Evolutionary conservation across 2,113 vertebrate genomes (phyloP).

Genomic region (Daphoenositta chrysoptera): DNA sequence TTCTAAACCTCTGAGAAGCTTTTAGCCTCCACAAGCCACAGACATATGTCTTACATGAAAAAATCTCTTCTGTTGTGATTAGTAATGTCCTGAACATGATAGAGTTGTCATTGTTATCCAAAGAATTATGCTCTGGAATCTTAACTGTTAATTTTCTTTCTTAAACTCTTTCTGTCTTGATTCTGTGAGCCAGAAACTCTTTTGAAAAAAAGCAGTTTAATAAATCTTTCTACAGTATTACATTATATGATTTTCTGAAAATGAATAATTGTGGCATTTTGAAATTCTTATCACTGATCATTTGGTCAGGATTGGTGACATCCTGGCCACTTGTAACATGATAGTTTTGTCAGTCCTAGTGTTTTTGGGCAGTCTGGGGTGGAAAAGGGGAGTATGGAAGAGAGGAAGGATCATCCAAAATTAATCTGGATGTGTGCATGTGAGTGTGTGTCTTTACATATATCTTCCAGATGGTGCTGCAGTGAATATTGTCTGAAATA

Average conservation of each 20-base stretch:
- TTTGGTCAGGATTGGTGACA: neutral
- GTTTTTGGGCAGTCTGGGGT: neutral
- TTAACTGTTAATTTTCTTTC: neutral
- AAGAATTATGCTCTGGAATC: neutral
- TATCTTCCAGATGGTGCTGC: neutral
- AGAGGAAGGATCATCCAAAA: neutral
- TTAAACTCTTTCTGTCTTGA: neutral
- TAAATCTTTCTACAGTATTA: neutral
- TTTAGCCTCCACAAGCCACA: neutral
- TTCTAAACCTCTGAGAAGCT: neutral
- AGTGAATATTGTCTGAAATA: neutral
- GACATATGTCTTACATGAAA: neutral
- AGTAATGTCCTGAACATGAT: neutral
- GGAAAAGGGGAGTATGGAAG: neutral
- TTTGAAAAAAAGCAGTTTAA: neutral
- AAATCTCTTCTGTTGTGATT: neutral
- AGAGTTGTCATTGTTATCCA: neutral
- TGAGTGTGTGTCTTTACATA: neutral
- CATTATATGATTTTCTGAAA: neutral
- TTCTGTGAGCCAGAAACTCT: neutral
- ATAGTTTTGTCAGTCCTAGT: neutral
- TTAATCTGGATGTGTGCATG: neutral
- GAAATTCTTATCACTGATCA: neutral
- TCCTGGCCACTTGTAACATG: neutral
- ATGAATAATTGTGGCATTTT: neutral